Evolutionary conservation across 2,888 invertebrate genomes (phyloP), one percentile per base, ranked within the genome.

Genomic region (Brachypalpus laphriformis): DNA sequence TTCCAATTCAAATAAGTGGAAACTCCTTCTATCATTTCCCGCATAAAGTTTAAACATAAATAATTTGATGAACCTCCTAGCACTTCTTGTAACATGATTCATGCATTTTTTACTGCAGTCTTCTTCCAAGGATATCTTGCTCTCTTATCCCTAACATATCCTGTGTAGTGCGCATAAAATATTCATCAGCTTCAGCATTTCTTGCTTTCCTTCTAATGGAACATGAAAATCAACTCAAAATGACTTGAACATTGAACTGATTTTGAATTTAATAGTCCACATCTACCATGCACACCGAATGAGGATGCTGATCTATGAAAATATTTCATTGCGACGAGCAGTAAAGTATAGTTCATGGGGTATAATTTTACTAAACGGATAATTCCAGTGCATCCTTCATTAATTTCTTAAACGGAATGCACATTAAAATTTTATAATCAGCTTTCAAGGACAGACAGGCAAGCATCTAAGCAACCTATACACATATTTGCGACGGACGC

Each of bases 341-440:
- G 9, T 18, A 37, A n/a, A n/a, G 14, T 3, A 11, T 31, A 11
- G 18, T 16, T 54, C 54, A 40, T 22, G 54, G 54, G 8, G 49
- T 40, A 51, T 6, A 40, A 66, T 66, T 37, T 66, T n/a, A 8
- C 49, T 28, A 16, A 68, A 68, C 31, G 56, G 56, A 71, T 71
- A 28, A 56, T 70, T 56, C 71, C 56, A 20, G 45, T 37, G 61
- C 25, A 71, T 65, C 56, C 22, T 16, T 40, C 37, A 71, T 78
- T 74, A 72, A 66, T 65, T 80, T 34, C 40, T 57, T 59, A 65
- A 80, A 59, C 45, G 65, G 7, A 47, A 40, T 25, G 28, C n/a
- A 49, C 40, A 57, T 65, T 57, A 45, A 74, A 74, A 74, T 59
- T 16, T 66, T 59, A 59, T 49, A 66, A 74, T 74, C 59, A 49